phyloP scores from a whole-genome alignment of 2,797 vertebrate genomes.

The Bovichtus diacanthus region DNA sequence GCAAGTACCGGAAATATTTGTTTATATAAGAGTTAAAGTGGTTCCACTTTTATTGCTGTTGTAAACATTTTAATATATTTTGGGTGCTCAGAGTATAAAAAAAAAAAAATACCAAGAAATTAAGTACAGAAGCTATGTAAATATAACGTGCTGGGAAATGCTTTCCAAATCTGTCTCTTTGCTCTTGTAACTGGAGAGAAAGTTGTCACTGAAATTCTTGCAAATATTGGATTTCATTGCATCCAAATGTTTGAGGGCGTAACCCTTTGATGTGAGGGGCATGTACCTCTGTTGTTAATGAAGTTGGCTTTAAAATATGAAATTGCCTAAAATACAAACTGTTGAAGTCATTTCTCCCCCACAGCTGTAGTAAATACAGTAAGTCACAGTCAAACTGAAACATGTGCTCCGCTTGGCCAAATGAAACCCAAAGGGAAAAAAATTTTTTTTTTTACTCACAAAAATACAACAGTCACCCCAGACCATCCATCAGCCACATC shows the following conservation, averaged over 20 bases:
- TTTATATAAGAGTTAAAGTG: constrained; percentile 68
- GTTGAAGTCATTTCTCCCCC: constrained; percentile 66
- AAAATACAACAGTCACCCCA: constrained; percentile 46
- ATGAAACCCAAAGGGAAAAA: constrained; percentile 48
- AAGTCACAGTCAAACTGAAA: constrained; percentile 65
- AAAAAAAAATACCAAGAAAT: constrained; percentile 33
- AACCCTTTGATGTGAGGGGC: constrained; percentile 35
- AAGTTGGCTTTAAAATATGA: constrained; percentile 46
- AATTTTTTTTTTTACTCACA: constrained; percentile 47
- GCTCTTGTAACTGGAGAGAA: constrained; percentile 9
- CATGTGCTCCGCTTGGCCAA: constrained; percentile 65
- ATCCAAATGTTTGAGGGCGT: constrained; percentile 37
- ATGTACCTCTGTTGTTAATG: constrained; percentile 23
- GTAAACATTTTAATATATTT: constrained; percentile 73
- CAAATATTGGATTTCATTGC: constrained; percentile 28
- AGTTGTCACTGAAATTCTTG: constrained; percentile 34
- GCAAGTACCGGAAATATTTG: constrained; percentile 69
- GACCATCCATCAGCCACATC: constrained; percentile 31
- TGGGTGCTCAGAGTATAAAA: neutral
- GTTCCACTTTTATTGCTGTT: constrained; percentile 51
- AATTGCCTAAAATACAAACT: constrained; percentile 66
- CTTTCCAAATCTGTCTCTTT: neutral
- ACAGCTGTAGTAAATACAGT: constrained; percentile 77
- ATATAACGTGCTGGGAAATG: constrained; percentile 15
- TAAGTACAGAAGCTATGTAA: constrained; percentile 20